These are phyloP conservation scores for Digitonthophagus gazella DNA, from an alignment of 2,888 invertebrate species.

Conservation along the genomic window DNA sequence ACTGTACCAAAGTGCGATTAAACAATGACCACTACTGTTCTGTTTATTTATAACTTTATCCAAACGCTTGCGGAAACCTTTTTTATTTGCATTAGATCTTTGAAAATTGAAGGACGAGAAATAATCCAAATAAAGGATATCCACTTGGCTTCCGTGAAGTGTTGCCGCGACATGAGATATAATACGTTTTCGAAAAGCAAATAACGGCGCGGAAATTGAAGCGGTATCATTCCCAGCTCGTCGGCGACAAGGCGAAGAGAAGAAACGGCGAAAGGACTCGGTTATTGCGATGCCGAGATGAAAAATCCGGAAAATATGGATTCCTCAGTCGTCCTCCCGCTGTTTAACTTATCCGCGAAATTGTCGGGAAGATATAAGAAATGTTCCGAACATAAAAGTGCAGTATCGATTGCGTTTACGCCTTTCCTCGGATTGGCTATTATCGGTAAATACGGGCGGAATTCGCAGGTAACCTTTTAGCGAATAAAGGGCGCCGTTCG, in stretches of 20 bases:
- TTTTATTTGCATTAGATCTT: background rate
- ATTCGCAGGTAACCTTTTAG: slow-evolving; percentile 8
- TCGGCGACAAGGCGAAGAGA: background rate
- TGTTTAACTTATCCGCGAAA: slow-evolving; percentile 9
- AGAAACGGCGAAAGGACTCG: slow-evolving; percentile 7
- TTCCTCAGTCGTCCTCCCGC: slow-evolving; percentile 3
- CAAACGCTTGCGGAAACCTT: background rate
- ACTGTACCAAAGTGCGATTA: background rate
- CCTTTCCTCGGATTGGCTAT: background rate
- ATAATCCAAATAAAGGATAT: background rate
- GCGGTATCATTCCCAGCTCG: slow-evolving; percentile 5
- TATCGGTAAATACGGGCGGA: background rate
- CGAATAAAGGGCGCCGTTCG: slow-evolving; percentile 4
- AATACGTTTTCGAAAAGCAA: slow-evolving; percentile 16
- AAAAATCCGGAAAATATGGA: slow-evolving; percentile 13
- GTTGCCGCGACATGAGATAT: background rate
- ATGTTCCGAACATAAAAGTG: slow-evolving; percentile 3
- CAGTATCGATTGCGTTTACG: slow-evolving; percentile 5
- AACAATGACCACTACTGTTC: background rate
- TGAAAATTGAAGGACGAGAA: background rate
- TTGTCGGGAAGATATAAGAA: slow-evolving; percentile 1
- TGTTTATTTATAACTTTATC: background rate
- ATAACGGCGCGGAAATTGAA: slow-evolving; percentile 15
- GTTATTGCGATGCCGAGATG: slow-evolving; percentile 10
- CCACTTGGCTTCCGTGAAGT: background rate